phyloP scores from a whole-genome alignment of 2,888 invertebrate genomes.

The Papilio gigon region DNA sequence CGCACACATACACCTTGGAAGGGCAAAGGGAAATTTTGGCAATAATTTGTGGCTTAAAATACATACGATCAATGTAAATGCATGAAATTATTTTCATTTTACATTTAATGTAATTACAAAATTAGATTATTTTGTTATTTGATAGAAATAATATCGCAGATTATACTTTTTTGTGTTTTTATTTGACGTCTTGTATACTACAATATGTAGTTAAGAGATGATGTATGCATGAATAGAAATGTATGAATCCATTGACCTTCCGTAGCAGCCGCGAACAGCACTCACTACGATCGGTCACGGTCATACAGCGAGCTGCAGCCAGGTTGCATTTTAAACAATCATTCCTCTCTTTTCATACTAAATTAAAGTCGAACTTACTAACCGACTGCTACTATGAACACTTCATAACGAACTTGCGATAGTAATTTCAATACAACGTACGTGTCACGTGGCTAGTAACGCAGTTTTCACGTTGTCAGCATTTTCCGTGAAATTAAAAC shows the following conservation, averaged over 20 bases:
- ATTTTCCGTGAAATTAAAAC: too few species aligned
- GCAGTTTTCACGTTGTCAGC: too few species aligned
- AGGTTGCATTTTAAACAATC: neutral
- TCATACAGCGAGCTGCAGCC: neutral
- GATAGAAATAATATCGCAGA: too few species aligned
- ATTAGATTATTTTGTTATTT: too few species aligned
- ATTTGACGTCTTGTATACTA: neutral
- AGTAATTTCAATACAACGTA: too few species aligned
- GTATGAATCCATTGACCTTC: neutral
- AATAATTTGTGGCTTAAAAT: conserved; percentile 64
- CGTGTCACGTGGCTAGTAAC: too few species aligned
- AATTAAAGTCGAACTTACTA: too few species aligned
- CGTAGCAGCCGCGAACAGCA: conserved; percentile 4
- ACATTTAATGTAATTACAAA: neutral
- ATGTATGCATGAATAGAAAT: neutral
- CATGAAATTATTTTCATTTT: neutral
- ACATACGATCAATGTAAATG: conserved; percentile 46
- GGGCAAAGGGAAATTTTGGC: conserved; percentile 81
- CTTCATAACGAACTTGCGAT: too few species aligned
- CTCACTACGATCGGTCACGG: conserved; percentile 4
- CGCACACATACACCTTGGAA: conserved; percentile 48
- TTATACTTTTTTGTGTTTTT: too few species aligned
- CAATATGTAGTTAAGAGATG: neutral
- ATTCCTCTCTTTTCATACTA: neutral
- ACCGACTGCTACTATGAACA: too few species aligned